These are phyloP conservation scores for Caenorhabditis doughertyi DNA, from an alignment of 2,888 invertebrate species.

Conservation along the genomic window DNA sequence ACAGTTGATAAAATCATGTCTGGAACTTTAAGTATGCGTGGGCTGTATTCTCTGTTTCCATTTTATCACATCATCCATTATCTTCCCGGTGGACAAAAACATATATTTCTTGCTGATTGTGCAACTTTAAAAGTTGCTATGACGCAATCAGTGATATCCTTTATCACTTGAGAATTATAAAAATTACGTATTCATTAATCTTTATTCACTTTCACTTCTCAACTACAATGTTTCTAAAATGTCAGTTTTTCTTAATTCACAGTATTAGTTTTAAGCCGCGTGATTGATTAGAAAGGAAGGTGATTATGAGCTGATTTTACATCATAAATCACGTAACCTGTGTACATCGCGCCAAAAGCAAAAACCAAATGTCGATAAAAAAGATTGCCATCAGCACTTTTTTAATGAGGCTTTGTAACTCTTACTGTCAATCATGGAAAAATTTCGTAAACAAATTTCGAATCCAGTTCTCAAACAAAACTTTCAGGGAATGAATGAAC, in stretches of 20 bases:
- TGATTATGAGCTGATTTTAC: conserved; percentile 24
- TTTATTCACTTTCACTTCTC: background rate
- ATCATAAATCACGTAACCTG: conserved; percentile 54
- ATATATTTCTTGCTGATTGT: conserved; percentile 14
- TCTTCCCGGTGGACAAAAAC: conserved; percentile 4
- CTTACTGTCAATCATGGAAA: background rate
- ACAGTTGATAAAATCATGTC: background rate
- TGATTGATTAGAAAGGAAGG: conserved; percentile 23
- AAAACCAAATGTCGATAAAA: conserved; percentile 31
- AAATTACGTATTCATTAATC: conserved; percentile 32
- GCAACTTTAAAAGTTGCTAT: background rate
- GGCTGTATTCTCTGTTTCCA: background rate
- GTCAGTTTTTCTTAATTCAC: background rate
- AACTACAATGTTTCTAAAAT: conserved; percentile 23
- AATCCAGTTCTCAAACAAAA: background rate
- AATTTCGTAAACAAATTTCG: background rate
- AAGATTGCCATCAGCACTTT: conserved; percentile 18
- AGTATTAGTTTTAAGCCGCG: conserved; percentile 15
- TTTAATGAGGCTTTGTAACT: background rate
- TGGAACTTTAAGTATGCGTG: background rate
- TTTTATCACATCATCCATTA: conserved; percentile 7
- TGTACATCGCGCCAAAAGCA: conserved; percentile 13
- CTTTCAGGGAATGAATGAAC: background rate
- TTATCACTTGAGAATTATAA: background rate
- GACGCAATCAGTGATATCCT: conserved; percentile 23